These are phyloP conservation scores for Atherinomorus stipes DNA, from an alignment of 2,113 vertebrate species.

Conservation along the genomic window DNA sequence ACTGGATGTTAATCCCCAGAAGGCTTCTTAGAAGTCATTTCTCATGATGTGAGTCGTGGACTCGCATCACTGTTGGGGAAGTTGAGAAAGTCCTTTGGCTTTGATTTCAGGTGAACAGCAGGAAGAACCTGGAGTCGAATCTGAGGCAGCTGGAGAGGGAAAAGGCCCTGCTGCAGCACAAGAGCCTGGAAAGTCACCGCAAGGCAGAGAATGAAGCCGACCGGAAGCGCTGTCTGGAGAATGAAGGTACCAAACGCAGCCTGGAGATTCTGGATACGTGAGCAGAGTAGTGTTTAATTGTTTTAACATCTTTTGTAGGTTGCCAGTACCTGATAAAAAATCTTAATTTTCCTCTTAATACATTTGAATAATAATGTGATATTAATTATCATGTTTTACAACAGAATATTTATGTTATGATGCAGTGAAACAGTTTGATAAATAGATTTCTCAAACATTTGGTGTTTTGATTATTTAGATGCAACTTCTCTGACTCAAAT, in stretches of 20 bases:
- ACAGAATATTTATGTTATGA: too few relatives aligned
- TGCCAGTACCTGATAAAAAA: background rate
- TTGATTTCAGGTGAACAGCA: constrained; percentile 84
- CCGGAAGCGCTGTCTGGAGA: constrained; percentile 95
- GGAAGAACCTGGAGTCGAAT: constrained; percentile 91
- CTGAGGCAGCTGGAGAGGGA: constrained; percentile 94
- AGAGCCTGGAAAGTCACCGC: constrained; percentile 93
- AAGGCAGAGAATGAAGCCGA: constrained; percentile 96
- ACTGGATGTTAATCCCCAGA: constrained; percentile 9
- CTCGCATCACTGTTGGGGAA: background rate
- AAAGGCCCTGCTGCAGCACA: constrained; percentile 97
- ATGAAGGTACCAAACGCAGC: constrained; percentile 85
- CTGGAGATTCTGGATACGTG: background rate
- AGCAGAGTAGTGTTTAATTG: background rate
- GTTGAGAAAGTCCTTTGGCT: constrained; percentile 7
- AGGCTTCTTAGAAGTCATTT: constrained; percentile 11
- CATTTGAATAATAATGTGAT: background rate
- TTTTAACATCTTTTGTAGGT: background rate
- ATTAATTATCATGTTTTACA: too few relatives aligned
- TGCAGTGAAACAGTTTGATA: too few relatives aligned
- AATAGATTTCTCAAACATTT: background rate
- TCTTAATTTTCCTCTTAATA: background rate
- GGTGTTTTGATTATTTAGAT: background rate
- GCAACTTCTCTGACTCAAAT: background rate
- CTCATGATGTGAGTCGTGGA: constrained; percentile 17